Evolutionary conservation across 2,797 vertebrate genomes (phyloP).

Genomic region (Hippopotamyrus pictus): DNA sequence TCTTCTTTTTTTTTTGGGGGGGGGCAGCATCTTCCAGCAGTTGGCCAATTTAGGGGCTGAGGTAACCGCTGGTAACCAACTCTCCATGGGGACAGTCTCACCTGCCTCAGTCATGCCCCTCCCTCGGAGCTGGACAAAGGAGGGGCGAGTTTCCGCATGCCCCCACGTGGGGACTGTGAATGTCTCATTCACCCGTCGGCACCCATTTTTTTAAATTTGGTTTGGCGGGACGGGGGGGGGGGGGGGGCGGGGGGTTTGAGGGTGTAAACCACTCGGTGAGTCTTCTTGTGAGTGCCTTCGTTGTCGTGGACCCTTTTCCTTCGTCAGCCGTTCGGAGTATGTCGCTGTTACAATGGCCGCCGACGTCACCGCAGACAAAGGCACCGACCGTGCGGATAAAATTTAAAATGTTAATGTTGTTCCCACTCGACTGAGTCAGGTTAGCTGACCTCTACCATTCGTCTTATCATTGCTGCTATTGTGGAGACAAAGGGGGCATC

Average conservation of each 20-base stretch:
- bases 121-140: neutral
- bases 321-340: neutral
- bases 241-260: neutral
- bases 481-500: neutral
- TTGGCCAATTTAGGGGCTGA: slow-evolving; percentile 67
- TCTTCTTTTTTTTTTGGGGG: slow-evolving; percentile 23
- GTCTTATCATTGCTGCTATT: neutral
- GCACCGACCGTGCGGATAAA: slow-evolving; percentile 69
- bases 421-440: neutral
- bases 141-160: neutral
- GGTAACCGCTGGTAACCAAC: slow-evolving; percentile 73
- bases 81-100: slow-evolving; percentile 56
- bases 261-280: neutral
- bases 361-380: slow-evolving; percentile 27
- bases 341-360: neutral
- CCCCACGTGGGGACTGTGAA: neutral
- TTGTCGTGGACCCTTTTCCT: neutral
- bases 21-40: slow-evolving; percentile 36
- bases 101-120: neutral
- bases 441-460: neutral
- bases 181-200: neutral
- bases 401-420: slow-evolving; percentile 28
- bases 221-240: neutral
- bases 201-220: neutral
- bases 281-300: neutral